Conservation (phyloP, 2,113 vertebrate genomes). For the Noctilio leporinus region DNA sequence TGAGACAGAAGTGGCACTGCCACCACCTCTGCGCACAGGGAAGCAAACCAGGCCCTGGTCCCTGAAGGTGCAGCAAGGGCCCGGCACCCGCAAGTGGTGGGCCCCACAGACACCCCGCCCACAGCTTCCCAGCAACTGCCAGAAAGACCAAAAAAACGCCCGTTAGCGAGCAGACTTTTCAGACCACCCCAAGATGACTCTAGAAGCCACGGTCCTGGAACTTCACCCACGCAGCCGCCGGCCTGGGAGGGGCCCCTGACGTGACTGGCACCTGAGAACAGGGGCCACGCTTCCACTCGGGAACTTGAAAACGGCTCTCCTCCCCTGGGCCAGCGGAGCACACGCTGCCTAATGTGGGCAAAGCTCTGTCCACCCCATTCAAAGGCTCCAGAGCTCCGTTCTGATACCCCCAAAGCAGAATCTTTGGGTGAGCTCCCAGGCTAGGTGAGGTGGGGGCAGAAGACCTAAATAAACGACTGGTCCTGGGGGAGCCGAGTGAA, state of each 20-base stretch:
- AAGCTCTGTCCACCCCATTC: fast-evolving
- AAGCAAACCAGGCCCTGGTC: fast-evolving
- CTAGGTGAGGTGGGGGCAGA: no score
- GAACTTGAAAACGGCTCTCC: fast-evolving
- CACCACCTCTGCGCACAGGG: fast-evolving
- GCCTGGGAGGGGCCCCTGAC: fast-evolving
- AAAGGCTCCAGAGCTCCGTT: not conserved
- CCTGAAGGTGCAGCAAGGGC: not conserved
- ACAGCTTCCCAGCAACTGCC: not conserved
- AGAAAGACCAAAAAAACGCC: no score
- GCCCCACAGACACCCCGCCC: not conserved
- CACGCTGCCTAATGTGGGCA: not conserved
- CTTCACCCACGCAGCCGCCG: not conserved
- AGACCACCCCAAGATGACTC: not conserved
- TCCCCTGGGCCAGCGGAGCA: fast-evolving
- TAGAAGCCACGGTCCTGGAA: fast-evolving
- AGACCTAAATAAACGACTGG: no score
- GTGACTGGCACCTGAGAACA: fast-evolving
- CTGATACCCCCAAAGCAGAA: fast-evolving
- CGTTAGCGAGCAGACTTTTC: not conserved
- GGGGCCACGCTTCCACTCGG: fast-evolving
- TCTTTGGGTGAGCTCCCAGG: not conserved
- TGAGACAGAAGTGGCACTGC: not conserved
- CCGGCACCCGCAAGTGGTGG: fast-evolving
- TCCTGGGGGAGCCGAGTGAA: not conserved